Evolutionary conservation across 2,113 vertebrate species (phyloP), one percentile per base, ranked within the genome.

Genomic region (Salvator merianae): DNA sequence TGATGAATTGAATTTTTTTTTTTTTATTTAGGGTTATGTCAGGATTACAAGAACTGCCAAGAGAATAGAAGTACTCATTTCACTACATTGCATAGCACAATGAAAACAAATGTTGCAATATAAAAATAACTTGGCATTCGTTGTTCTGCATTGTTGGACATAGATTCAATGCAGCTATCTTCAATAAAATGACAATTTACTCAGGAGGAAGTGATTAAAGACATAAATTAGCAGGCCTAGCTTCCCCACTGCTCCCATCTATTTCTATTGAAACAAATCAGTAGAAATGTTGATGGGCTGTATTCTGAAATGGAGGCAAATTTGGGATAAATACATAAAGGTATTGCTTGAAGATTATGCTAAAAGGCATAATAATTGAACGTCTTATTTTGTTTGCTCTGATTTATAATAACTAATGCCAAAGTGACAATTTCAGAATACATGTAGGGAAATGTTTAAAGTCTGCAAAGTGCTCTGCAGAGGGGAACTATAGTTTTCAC

Each of bases 401-500:
- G 80, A 81, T 75, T 50, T 82, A 82, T 28, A 84, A 84, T 18
- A 83, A 79, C 90, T 88, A 38, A 78, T 83, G 83, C 91, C 93
- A 84, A 75, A 85, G 79, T 0, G 86, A 71, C 63, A 88, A 78
- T 36, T 86, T 78, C 50, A 74, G n/a, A 43, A 36, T 2, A 79
- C 40, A 77, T 81, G 83, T 68, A 82, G 73, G 38, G 7, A 89
- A 86, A 84, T 81, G 7, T 70, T 63, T 77, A 86, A 87, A 88
- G 55, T 76, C 63, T 68, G 72, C 84, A 87, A 85, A 59, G 77
- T 16, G 76, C 68, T 79, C 87, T 88, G 83, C 86, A 84, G 83
- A 88, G 88, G 68, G 87, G 83, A 85, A 86, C 87, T 62, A 89
- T 89, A 86, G 82, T 89, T 95, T 93, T 95, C 98, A 99, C 98